Base-by-base conservation (phyloP, 2,797 vertebrate genomes). In the Pseudochirops corinnae region DNA sequence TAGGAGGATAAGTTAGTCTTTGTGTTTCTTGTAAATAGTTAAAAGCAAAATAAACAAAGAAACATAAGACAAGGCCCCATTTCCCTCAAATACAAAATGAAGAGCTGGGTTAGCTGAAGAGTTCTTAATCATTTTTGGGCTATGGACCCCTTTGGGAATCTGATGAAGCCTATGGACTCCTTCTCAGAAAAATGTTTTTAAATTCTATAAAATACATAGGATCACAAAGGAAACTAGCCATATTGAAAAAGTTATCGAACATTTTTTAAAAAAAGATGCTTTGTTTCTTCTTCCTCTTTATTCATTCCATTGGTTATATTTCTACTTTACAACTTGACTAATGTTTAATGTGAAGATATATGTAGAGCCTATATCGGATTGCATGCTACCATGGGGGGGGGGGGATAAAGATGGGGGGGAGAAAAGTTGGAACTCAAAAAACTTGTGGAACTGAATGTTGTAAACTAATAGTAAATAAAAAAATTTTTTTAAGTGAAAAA, bases 21-120 rank as follows among this genome's bases (percentile, higher is more conserved):
- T 94, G 74, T 94, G 39, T 93, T 93, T 87, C 91, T 91, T 55
- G 55, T 67, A 55, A 55, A n/a, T 31, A 57, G 31, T 93, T 55
- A 67, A 50, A 82, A 29, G 29, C 56, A 74, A 95, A 62, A 95
- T 96, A 95, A 97, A 94, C 39, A 95, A 62, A 95, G 95, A 95
- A 97, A 95, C 39, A 92, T 50, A 94, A 93, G 10, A 39, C 93
- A 56, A 90, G 94, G 94, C 57, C 91, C 18, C 18, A 10, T 39
- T 74, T 74, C n/a, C n/a, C 18, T 74, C 18, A 82, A 82, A 82
- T 24, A 21, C 74, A 82, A 82, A 82, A 82, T 11, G 21, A 26
- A 46, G 21, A 4, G 39, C 3, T 10, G 18, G 67, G 39, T 21
- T 82, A 39, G 67, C 39, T 82, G 7, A 46, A 33, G 13, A 67